These are phyloP conservation scores for Sphenodon punctatus DNA, from an alignment of 2,797 vertebrate genomes.

Conservation along the genomic window DNA sequence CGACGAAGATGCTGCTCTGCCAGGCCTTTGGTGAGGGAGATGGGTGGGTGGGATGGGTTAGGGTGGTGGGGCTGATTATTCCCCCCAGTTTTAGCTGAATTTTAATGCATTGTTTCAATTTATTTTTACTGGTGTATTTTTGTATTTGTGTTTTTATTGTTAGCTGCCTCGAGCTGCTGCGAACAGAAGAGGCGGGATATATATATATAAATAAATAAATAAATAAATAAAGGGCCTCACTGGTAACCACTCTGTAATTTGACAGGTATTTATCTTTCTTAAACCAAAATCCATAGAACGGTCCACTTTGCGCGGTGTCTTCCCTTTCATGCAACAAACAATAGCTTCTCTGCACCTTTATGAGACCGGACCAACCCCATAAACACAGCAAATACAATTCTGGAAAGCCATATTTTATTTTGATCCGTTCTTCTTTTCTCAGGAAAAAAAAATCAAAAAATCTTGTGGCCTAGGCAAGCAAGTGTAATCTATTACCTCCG, in stretches of 20 bases:
- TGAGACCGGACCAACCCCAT: neutral
- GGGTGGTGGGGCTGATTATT: too few species aligned
- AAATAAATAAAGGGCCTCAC: too few species aligned
- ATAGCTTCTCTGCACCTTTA: neutral
- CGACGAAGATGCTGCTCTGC: too few species aligned
- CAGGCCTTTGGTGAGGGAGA: too few species aligned
- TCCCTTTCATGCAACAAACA: neutral
- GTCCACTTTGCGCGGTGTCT: neutral
- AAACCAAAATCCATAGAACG: neutral
- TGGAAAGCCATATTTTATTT: conserved; percentile 59
- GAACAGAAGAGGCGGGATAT: too few species aligned
- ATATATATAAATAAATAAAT: too few species aligned
- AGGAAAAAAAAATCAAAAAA: neutral
- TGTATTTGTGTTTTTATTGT: too few species aligned
- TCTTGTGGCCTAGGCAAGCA: conserved; percentile 56
- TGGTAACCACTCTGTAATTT: neutral
- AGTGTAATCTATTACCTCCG: conserved; percentile 76
- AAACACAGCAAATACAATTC: conserved; percentile 1
- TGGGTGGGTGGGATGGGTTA: too few species aligned
- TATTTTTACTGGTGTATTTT: too few species aligned
- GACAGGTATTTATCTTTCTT: neutral
- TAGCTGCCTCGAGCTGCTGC: too few species aligned
- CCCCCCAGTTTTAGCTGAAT: too few species aligned
- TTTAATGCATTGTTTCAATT: too few species aligned
- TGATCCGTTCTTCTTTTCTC: conserved; percentile 43